Evolutionary conservation across 2,888 invertebrate species (phyloP).

Genomic region (Scaptodrosophila latifasciaeformis): DNA sequence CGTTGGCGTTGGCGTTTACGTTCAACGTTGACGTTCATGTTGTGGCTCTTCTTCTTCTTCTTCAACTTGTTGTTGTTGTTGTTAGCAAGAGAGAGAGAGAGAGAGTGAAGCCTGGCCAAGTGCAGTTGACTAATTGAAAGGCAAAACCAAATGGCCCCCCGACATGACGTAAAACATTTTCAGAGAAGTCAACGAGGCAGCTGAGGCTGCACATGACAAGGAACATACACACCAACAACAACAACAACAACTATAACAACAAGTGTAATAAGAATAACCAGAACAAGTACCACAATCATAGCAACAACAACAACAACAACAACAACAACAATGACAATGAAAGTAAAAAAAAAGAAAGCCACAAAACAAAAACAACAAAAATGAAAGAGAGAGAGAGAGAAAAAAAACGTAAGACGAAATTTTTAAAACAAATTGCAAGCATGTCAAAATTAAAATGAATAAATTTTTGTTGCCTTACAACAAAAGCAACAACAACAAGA

Average conservation of each 20-base stretch:
- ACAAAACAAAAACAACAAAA: constrained; percentile 27
- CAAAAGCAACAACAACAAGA: constrained; percentile 12
- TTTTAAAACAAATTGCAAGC: constrained; percentile 56
- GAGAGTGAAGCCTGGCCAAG: too few relatives aligned
- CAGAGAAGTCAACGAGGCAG: constrained; percentile 8
- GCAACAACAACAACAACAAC: constrained; percentile 12
- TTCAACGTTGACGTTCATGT: too few relatives aligned
- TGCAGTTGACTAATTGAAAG: constrained; percentile 43
- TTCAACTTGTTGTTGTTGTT: too few relatives aligned
- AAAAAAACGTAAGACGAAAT: too few relatives aligned
- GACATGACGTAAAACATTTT: constrained; percentile 59
- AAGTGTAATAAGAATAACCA: background rate
- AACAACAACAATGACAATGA: constrained; percentile 37
- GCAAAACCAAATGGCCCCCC: constrained; percentile 33
- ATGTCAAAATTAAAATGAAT: constrained; percentile 58
- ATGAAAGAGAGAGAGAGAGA: too few relatives aligned
- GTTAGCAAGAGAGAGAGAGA: too few relatives aligned
- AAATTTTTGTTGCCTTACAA: constrained; percentile 37
- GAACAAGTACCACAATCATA: constrained; percentile 3
- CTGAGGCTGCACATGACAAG: constrained; percentile 5
- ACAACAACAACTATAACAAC: constrained; percentile 12
- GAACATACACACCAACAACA: constrained; percentile 2
- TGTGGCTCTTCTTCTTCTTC: too few relatives aligned
- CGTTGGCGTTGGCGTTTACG: too few relatives aligned
- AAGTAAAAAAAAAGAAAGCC: constrained; percentile 21